Evolutionary conservation across 2,797 vertebrate species (phyloP).

Genomic region (Tragopan temminckii): DNA sequence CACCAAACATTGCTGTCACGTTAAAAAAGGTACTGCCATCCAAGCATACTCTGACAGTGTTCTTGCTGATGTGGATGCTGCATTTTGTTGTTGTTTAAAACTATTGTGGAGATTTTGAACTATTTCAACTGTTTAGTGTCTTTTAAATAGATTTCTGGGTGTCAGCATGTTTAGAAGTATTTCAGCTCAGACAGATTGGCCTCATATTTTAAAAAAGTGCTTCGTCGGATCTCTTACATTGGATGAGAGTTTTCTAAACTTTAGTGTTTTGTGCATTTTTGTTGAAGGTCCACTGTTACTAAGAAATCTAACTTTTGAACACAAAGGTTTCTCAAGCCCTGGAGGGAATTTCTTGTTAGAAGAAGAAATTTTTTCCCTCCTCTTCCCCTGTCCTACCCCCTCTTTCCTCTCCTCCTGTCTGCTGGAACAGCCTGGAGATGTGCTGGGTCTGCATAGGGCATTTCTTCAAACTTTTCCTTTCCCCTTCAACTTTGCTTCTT

Average conservation of each 20-base stretch:
- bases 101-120: neutral
- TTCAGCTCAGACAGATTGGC: neutral
- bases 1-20: constrained; percentile 87
- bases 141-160: neutral
- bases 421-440: neutral
- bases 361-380: constrained; percentile 39
- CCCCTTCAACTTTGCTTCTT: neutral
- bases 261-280: neutral
- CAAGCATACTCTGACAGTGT: neutral
- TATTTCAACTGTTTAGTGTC: neutral
- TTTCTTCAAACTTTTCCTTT: constrained; percentile 19
- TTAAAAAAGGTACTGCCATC: constrained; percentile 89
- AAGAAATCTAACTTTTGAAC: neutral
- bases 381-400: constrained; percentile 39
- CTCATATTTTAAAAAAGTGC: neutral
- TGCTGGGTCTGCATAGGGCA: neutral
- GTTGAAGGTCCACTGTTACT: neutral
- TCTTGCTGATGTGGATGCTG: neutral
- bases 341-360: constrained; percentile 37
- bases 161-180: neutral
- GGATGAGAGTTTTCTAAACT: neutral
- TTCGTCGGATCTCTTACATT: neutral
- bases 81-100: neutral
- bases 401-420: constrained; percentile 31
- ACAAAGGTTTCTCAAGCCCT: constrained; percentile 28